A percentile compares a stretch with the other conserved stretches of the same genome.
phyloP scores from a whole-genome alignment of 2,888 invertebrate species.

The Chironomus tentans region DNA sequence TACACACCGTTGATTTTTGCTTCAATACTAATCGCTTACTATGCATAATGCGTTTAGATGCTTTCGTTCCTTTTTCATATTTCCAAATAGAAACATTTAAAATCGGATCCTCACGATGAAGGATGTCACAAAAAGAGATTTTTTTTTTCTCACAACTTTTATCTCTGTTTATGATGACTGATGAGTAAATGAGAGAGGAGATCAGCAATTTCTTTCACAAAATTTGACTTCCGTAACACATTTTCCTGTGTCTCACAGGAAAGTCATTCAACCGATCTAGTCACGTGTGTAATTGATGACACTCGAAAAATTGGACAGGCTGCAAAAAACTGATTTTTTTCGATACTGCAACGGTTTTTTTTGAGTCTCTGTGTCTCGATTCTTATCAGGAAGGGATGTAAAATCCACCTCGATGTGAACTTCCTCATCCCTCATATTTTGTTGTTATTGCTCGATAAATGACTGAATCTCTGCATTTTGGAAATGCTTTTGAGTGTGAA shows the following conservation, averaged over 20 bases:
- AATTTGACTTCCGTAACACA: slow-evolving; percentile 21
- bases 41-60: slow-evolving; percentile 21
- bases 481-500: slow-evolving; percentile 6
- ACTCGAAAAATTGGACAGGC: background rate
- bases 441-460: background rate
- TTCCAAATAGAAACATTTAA: too few species aligned
- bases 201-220: background rate
- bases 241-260: background rate
- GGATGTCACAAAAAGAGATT: slow-evolving; percentile 7
- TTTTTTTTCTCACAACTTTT: background rate
- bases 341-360: background rate
- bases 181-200: background rate
- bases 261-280: background rate
- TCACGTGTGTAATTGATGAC: slow-evolving; percentile 22
- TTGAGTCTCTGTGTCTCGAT: background rate
- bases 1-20: slow-evolving; percentile 26
- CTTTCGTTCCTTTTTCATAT: background rate
- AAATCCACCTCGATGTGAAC: too few species aligned
- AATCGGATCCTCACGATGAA: background rate
- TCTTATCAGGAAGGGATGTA: background rate
- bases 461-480: background rate
- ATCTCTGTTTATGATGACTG: background rate
- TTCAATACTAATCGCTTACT: slow-evolving; percentile 23
- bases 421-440: background rate
- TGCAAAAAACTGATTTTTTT: background rate